Base-by-base conservation (phyloP, 1,140 invertebrate species). In the Apis cerana region DNA sequence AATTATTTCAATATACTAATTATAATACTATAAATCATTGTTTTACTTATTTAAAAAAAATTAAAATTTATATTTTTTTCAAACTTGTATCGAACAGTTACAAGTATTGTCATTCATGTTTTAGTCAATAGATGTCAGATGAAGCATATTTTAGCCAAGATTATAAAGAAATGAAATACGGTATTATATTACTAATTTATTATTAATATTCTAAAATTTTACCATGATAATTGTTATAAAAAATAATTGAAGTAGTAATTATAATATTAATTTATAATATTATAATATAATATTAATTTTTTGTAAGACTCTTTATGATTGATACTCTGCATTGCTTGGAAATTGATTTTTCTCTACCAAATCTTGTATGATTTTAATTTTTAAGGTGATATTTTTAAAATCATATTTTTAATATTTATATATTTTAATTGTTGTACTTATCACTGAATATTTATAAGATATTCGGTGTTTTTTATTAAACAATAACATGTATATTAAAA, bases 101-200 rank as follows among this genome's bases (percentile, higher is more conserved):
- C 8, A 62, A 62, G 15, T 7, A 8, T 12, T 54, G 5, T 52
- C 7, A 12, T 43, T 75, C 0, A 12, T 23, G 15, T 61, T 43
- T 23, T 50, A 13, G 5, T 15, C 33, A 43, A 11, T 59, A 75
- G 71, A 75, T 75, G 71, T 61, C 71, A 72, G 27, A 17, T 58
- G 58, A 13, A 72, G 7, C 7, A 9, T 19, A 71, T 71, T 50
- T 19, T 33, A 23, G 23, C 15, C 4, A n/a, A 48, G 3, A 11
- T 68, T 21, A 13, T 5, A 11, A 43, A 3, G 33, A 23, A n/a
- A 21, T 43, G 17, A 23, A 50, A 1, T 27, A 2, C 9, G 23
- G 17, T 52, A 27, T 27, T 54, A 52, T 0, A 69, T 50, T 9
- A 15, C 3, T 17, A 17, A 0, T 23, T 62, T 62, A 23, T 27